Percentiles rank a stretch among this genome's conserved stretches.
phyloP scores from a whole-genome alignment of 37 sponge, comb jelly and placozoan genomes.

The Axinella damicornis region DNA sequence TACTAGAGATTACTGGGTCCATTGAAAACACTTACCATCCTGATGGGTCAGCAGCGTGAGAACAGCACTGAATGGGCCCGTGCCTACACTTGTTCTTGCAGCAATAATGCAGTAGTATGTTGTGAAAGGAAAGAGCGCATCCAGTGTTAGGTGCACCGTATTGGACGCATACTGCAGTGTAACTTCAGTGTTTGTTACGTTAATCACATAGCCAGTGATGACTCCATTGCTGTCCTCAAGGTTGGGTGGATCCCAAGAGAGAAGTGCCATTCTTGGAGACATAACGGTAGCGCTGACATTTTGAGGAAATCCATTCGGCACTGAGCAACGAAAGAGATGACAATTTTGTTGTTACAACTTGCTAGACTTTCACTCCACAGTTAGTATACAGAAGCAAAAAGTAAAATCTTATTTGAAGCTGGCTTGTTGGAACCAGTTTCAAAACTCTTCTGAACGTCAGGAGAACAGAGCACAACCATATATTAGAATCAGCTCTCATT shows the following conservation, averaged over 20 bases:
- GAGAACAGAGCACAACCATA: no score
- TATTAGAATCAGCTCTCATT: no score
- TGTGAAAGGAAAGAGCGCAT: slow-evolving; percentile 28
- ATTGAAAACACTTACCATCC: not conserved
- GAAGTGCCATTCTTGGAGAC: not conserved
- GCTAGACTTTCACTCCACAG: no score
- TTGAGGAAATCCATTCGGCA: slow-evolving; percentile 20
- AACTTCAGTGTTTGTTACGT: not conserved
- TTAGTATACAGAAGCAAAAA: no score
- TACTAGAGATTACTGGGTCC: no score
- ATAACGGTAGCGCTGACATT: no score
- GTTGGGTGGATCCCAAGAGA: slow-evolving; percentile 26
- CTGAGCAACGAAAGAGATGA: not conserved
- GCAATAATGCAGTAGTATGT: slow-evolving; percentile 39
- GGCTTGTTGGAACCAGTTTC: no score
- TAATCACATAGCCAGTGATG: slow-evolving; percentile 4
- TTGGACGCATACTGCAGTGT: not conserved
- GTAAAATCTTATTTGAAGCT: no score
- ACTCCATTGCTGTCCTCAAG: slow-evolving; percentile 22
- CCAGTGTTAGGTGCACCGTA: not conserved
- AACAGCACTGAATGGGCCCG: slow-evolving; percentile 27
- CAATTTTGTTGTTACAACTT: no score
- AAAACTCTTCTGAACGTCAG: no score
- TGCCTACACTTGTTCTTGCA: slow-evolving; percentile 26
- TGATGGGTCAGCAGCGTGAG: slow-evolving; percentile 9